These are phyloP conservation scores for Synanthedon formicaeformis DNA, from an alignment of 2,888 invertebrate species.

Conservation along the genomic window DNA sequence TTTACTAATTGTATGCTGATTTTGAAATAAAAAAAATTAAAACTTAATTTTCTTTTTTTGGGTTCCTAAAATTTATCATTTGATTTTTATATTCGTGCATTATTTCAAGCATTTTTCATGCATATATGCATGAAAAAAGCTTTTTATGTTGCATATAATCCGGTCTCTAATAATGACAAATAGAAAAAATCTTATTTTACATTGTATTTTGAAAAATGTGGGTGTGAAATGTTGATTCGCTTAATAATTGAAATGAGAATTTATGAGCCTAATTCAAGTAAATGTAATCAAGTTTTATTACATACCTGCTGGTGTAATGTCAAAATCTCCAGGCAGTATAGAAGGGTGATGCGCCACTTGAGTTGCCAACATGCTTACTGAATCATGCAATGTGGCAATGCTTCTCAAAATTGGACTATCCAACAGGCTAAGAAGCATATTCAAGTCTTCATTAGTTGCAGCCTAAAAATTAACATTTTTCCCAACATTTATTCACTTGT, in stretches of 20 bases:
- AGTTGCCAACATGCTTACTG: constrained; percentile 85
- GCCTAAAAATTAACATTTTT: constrained; percentile 27
- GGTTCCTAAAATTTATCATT: too few species aligned
- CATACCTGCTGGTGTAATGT: constrained; percentile 84
- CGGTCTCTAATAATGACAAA: too few species aligned
- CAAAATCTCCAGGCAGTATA: constrained; percentile 92
- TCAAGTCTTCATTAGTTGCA: constrained; percentile 80
- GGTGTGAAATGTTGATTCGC: too few species aligned
- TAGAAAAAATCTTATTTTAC: too few species aligned
- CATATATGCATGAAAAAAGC: too few species aligned
- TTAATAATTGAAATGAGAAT: not conserved
- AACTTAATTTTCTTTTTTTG: too few species aligned
- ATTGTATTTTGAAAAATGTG: too few species aligned
- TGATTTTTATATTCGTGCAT: too few species aligned
- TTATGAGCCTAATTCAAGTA: not conserved
- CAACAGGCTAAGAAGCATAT: constrained; percentile 83
- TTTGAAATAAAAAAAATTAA: too few species aligned
- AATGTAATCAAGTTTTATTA: constrained; percentile 1
- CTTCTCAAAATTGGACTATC: constrained; percentile 93
- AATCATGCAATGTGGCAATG: constrained; percentile 92
- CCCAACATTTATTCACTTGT: not conserved
- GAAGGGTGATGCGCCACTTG: constrained; percentile 92
- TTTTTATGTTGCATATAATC: too few species aligned
- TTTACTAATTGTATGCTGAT: too few species aligned
- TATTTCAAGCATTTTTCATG: too few species aligned